Base-by-base conservation (phyloP, 2,797 vertebrate species). In the Serranus cabrilla region DNA sequence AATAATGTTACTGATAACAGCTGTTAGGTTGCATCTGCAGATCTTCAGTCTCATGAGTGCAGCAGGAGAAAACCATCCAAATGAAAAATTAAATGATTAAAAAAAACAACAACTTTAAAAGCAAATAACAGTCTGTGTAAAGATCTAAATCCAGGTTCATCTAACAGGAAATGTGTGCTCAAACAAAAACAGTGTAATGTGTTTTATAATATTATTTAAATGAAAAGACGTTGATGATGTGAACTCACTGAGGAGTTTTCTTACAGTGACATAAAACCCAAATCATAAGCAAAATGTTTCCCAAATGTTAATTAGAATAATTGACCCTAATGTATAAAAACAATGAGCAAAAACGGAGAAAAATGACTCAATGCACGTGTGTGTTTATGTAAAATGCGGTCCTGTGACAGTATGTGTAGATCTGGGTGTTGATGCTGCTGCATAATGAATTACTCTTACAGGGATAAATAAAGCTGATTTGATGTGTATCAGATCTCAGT, bases 11-110 rank as follows among this genome's bases (percentile, higher is more conserved):
- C 27, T 47, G 23, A 7, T 16, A 39, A 56, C 20, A 47, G 11
- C 2, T 56, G n/a, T 25, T 58, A 46, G 39, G 34, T 31, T n/a
- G n/a, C n/a, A n/a, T 73, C 23, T 27, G 37, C 58, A 62, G n/a
- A n/a, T 50, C 34, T 54, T 5, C 16, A 40, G 14, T 46, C 42
- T 55, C 23, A 56, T 18, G 11, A 12, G 40, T 21, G 27, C 65
- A 67, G 17, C 14, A 21, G 49, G 27, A 34, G 40, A 45, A 56
- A 68, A 17, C 17, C 18, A 27, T 47, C 46, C 21, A 37, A 40
- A 57, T 17, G 9, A 4, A 63, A 49, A 46, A 17, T 20, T 31
- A 6, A 3, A 31, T 31, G 27, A 3, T 6, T 3, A 3, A 31
- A 3, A 31, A 3, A 3, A 3, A 31, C 3, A 31, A 31, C 3